phyloP scores from a whole-genome alignment of 2,797 vertebrate species.

The Mormyrus hasselquistii region DNA sequence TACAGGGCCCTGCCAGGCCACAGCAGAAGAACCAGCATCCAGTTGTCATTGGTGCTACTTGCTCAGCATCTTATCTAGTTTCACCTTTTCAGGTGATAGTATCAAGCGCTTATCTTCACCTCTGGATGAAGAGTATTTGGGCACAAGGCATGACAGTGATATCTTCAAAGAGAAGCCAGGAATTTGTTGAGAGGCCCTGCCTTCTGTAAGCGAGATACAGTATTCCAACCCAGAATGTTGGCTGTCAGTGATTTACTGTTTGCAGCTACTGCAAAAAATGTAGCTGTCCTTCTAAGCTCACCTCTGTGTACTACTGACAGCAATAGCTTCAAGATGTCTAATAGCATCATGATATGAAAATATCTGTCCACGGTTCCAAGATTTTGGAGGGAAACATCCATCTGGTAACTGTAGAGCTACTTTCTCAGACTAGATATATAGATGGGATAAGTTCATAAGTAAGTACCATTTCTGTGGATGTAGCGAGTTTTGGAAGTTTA shows the following conservation, averaged over 20 bases:
- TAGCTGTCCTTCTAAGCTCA: background rate
- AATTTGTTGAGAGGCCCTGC: background rate
- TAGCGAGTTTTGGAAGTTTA: background rate
- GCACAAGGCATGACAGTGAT: background rate
- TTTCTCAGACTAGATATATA: background rate
- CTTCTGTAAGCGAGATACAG: background rate
- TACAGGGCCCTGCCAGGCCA: background rate
- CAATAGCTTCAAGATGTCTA: background rate
- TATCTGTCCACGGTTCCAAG: background rate
- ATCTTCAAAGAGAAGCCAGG: background rate
- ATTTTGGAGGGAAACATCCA: background rate
- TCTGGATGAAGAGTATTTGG: background rate
- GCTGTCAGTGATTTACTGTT: background rate
- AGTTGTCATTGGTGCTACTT: background rate
- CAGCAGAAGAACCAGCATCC: background rate
- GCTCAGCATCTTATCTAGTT: constrained; percentile 12
- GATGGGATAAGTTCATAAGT: background rate
- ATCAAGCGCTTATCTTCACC: background rate
- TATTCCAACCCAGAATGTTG: background rate
- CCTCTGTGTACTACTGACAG: background rate
- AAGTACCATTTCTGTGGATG: background rate
- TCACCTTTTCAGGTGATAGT: constrained; percentile 4
- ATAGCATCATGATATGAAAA: background rate
- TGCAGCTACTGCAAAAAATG: background rate
- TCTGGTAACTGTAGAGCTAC: background rate